Base-by-base conservation (phyloP, 2,888 invertebrate species). In the Troides helena region DNA sequence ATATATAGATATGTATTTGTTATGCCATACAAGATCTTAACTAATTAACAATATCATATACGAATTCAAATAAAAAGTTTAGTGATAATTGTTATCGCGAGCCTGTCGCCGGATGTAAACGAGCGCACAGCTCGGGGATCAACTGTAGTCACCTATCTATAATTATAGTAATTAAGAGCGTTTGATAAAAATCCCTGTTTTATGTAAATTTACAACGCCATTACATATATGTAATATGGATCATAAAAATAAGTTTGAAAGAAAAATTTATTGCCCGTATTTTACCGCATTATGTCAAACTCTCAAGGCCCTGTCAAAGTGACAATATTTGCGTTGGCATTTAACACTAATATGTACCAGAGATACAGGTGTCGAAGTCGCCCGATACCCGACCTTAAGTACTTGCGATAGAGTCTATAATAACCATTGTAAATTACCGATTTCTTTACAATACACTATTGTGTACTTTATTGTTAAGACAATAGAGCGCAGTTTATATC, bases 331-430 rank as follows among this genome's bases (percentile, higher is more conserved):
- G 78, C 80, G 71, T 71, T 77, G 78, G 83, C 77, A 77, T 76
- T 76, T 78, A 74, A 74, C 71, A 65, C 75, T 71, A 69, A 76
- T 77, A 77, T 79, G 74, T 76, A 77, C 79, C 72, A 71, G 79
- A 78, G 81, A 81, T 81, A 86, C 85, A 84, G 82, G 83, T 83
- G 85, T 83, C 85, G 87, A 86, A 50, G 46, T n/a, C 68, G 60
- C 39, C 50, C 65, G 57, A 75, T 66, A 70, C 46, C 72, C 69
- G 67, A 73, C 75, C 65, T 70, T 76, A 70, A 67, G 1, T 18
- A 65, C n/a, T 69, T 3, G n/a, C 2, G 4, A 71, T 70, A 39
- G 10, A 39, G 39, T 39, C 8, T 39, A 39, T 8, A 75, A 12
- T 18, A 21, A 14, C 43, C 25, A 59, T 10, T 53, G 17, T 56